Evolutionary conservation across 2,113 vertebrate species (phyloP), one percentile per base, ranked within the genome.

Genomic region (Pseudopodoces humilis): DNA sequence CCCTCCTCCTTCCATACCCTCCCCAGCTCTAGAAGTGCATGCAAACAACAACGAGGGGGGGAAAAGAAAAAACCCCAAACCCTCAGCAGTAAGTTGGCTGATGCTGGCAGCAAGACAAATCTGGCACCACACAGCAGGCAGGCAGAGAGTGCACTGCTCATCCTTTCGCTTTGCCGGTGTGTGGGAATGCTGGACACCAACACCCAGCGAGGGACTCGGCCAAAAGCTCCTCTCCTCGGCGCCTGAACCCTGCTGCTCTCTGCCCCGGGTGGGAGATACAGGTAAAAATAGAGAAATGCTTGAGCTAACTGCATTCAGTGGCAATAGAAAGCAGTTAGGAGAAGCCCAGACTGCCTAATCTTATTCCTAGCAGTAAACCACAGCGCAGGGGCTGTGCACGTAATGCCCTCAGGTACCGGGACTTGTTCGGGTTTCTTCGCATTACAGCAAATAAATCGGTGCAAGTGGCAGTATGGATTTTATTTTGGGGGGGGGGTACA

Each of bases 101-200:
- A 86, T 98, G 93, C 97, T 98, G 98, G 98, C 98, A 98, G 96
- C 88, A 74, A 89, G 96, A 98, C 98, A 98, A 97, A 97, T 96
- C 94, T 97, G 96, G 97, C 98, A 98, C 97, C 97, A 97, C 96
- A 96, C 95, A 94, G 95, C 97, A 94, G 93, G 96, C 96, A 98
- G 94, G 88, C 93, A 94, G 96, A 97, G 96, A 77, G 92, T 93
- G 94, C 95, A 88, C 86, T 95, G 91, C 97, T 97, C 97, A 96
- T 98, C 95, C 69, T 90, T 96, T 98, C 96, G 44, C 20, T 97
- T 97, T 97, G 97, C 96, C 86, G 94, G 96, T 93, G 96, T 46
- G 79, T 97, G 97, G 98, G 97, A 96, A 98, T 98, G 97, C 98
- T 97, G 98, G 98, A 97, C 97, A 96, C 89, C 79, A 72, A 35